Percentiles rank a stretch among this genome's conserved stretches.
phyloP scores from a whole-genome alignment of 2,888 invertebrate genomes.

The Lithophane ornitopus region DNA sequence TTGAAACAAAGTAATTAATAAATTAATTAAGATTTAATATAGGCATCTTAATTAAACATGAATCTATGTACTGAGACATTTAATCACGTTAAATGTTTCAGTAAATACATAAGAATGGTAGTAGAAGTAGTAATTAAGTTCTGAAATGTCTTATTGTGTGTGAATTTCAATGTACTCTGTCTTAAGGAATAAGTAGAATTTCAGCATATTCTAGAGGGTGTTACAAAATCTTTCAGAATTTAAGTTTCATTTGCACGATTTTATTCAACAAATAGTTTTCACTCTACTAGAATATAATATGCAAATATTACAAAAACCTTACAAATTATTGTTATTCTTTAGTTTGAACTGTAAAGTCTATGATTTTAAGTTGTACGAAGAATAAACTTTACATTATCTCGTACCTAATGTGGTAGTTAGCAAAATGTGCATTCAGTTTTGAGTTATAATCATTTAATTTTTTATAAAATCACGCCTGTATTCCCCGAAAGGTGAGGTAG shows the following conservation, averaged over 20 bases:
- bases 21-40: slow-evolving; percentile 42
- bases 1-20: slow-evolving; percentile 40
- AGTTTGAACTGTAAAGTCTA: neutral
- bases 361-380: neutral
- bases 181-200: neutral
- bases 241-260: too few species aligned
- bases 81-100: slow-evolving; percentile 33
- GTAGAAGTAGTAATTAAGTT: slow-evolving; percentile 17
- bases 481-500: too few species aligned
- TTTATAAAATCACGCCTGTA: neutral
- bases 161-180: neutral
- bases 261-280: neutral
- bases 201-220: neutral
- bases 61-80: slow-evolving; percentile 34
- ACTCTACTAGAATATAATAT: neutral
- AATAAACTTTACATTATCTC: too few species aligned
- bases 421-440: neutral
- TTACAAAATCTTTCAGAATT: neutral
- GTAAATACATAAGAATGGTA: slow-evolving; percentile 8
- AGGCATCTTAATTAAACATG: slow-evolving; percentile 32
- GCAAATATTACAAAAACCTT: slow-evolving; percentile 8
- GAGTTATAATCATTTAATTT: neutral
- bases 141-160: slow-evolving; percentile 20
- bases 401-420: too few species aligned
- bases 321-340: neutral